Conservation (phyloP, 2,797 vertebrate genomes). For the Lerista edwardsae region DNA sequence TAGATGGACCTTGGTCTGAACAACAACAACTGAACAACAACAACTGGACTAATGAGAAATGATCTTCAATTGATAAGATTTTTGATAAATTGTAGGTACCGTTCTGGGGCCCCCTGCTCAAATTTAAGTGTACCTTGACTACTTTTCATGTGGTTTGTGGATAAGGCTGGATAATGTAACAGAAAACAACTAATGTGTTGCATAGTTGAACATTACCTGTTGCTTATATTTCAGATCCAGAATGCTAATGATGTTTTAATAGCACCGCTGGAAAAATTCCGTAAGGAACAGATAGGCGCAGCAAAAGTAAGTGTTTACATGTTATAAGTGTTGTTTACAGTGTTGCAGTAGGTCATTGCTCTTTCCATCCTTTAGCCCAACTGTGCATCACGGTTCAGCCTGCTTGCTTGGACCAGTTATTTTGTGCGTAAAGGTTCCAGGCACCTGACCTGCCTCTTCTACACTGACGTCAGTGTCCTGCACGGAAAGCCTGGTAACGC, state of each 20-base stretch:
- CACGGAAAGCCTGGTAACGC: not conserved
- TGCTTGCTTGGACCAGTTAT: not conserved
- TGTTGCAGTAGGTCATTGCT: not conserved
- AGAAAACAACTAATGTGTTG: conserved; percentile 50
- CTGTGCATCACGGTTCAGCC: not conserved
- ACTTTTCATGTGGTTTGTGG: not conserved
- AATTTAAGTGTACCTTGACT: not conserved
- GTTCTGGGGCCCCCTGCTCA: not conserved
- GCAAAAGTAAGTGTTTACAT: conserved; percentile 89
- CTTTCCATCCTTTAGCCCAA: not conserved
- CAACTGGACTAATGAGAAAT: conserved; percentile 50
- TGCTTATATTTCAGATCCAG: conserved; percentile 88
- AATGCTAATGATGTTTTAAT: conserved; percentile 97
- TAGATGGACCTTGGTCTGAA: no score
- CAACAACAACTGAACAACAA: no score
- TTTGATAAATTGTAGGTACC: no score
- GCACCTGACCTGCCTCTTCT: not conserved
- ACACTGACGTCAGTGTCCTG: not conserved
- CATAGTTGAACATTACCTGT: conserved; percentile 56
- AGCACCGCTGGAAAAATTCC: conserved; percentile 94
- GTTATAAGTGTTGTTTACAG: not conserved
- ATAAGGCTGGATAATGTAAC: not conserved
- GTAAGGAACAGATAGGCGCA: conserved; percentile 97
- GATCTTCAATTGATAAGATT: not conserved
- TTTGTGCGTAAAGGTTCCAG: not conserved